phyloP scores from a whole-genome alignment of 2,113 vertebrate genomes.

The Campylomormyrus tamandua region DNA sequence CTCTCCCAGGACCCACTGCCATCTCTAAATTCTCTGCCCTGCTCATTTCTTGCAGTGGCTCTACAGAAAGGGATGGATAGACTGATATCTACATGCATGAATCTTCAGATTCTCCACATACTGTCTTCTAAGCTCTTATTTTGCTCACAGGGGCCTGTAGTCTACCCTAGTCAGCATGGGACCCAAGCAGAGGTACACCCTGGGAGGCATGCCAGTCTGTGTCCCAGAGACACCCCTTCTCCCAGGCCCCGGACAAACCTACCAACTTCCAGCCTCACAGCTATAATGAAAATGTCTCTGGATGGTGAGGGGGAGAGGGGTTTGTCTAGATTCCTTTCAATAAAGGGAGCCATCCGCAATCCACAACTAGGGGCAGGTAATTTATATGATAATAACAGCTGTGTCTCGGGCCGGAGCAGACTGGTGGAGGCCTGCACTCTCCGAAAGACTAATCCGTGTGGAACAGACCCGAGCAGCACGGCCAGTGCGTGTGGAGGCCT shows the following conservation, averaged over 20 bases:
- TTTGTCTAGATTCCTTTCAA: conserved; percentile 59
- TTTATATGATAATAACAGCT: conserved; percentile 67
- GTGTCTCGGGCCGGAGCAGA: conserved; percentile 43
- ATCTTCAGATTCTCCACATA: not conserved
- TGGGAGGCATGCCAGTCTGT: not conserved
- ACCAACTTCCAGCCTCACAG: not conserved
- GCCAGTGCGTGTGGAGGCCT: not conserved
- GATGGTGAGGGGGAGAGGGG: conserved; percentile 27
- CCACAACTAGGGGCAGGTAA: conserved; percentile 58
- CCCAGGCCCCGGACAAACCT: not conserved
- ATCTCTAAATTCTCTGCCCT: not conserved
- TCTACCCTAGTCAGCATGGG: not conserved
- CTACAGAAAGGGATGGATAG: not conserved
- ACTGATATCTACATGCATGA: not conserved
- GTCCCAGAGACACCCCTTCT: conserved; percentile 1
- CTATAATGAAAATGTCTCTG: conserved; percentile 33
- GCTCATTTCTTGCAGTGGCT: not conserved
- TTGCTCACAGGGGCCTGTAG: not conserved
- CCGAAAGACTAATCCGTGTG: conserved; percentile 46
- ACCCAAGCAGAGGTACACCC: not conserved
- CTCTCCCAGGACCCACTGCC: not conserved
- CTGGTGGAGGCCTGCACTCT: conserved; percentile 47
- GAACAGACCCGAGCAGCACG: not conserved
- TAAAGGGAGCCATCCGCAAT: conserved; percentile 57
- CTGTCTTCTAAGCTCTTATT: not conserved